Evolutionary conservation across 1,140 invertebrate genomes (phyloP), one percentile per base, ranked within the genome.

Genomic region (Zaprionus camerounensis): DNA sequence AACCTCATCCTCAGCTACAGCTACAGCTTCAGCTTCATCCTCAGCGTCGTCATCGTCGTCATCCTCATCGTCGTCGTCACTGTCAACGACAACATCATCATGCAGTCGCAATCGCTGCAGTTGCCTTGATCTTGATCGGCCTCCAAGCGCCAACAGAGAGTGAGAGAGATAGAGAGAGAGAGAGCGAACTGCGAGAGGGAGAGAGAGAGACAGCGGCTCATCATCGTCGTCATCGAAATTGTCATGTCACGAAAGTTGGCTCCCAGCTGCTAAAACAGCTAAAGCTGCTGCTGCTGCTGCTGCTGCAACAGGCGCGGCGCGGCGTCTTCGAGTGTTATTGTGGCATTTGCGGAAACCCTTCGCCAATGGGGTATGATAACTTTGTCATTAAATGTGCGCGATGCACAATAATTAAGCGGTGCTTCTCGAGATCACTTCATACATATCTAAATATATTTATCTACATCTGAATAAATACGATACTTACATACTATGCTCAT

Each of bases 231-330:
- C 83, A 87, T 87, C 83, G 83, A 88, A 87, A 87, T 87, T 87
- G 83, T 87, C 83, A 87, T 87, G 83, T 87, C 83, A 87, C 83
- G 83, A 87, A 88, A 87, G 84, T 88, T 88, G 72, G 83, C 83
- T 87, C 70, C 82, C 82, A 84, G 82, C 82, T 83, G 71, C 80
- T 76, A 68, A 58, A 62, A 49, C 59, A 49, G 46, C 38, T 68
- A 80, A 74, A 46, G 72, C 51, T 63, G 58, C 24, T 55, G 77
- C 67, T 71, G 59, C 67, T 71, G 59, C 71, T 63, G 38, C 44
- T 64, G 66, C 46, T 68, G 73, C 67, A 36, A 34, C n/a, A 51
- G 46, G 46, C 46, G 59, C 66, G 76, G 76, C 76, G 26, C 26
- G 77, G 73, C 68, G 73, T 76, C 77, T 79, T 77, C 67, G 44